Conservation (phyloP, 2,797 vertebrate genomes). For the Micrastur ruficollis region DNA sequence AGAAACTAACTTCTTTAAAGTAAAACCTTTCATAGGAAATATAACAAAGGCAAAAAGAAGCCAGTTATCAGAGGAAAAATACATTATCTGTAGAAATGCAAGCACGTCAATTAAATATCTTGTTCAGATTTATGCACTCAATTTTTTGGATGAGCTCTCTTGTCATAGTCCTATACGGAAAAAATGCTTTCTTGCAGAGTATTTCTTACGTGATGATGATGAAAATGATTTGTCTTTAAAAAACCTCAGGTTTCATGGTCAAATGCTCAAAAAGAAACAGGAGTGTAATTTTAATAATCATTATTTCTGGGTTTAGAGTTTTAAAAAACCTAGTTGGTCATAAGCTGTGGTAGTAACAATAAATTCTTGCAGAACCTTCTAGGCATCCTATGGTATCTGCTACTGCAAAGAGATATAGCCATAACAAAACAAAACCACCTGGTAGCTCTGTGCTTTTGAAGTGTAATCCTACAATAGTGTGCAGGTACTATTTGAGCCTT, state of each 20-base stretch:
- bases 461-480: fast-evolving
- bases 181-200: background rate
- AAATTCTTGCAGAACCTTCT: background rate
- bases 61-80: background rate
- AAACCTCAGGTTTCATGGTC: background rate
- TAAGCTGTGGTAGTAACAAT: background rate
- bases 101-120: background rate
- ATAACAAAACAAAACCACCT: background rate
- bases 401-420: background rate
- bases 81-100: background rate
- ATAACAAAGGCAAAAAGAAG: background rate
- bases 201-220: background rate
- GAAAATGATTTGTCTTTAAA: background rate
- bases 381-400: background rate
- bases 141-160: background rate
- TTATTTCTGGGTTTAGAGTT: background rate
- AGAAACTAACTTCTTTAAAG: background rate
- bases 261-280: background rate
- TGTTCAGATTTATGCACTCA: background rate
- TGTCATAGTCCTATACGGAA: background rate
- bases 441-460: background rate
- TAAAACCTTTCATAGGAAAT: background rate
- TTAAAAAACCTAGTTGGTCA: background rate
- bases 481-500: background rate
- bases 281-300: background rate